Conservation (phyloP, 2,113 vertebrate genomes). For the Psittacara wagleri region DNA sequence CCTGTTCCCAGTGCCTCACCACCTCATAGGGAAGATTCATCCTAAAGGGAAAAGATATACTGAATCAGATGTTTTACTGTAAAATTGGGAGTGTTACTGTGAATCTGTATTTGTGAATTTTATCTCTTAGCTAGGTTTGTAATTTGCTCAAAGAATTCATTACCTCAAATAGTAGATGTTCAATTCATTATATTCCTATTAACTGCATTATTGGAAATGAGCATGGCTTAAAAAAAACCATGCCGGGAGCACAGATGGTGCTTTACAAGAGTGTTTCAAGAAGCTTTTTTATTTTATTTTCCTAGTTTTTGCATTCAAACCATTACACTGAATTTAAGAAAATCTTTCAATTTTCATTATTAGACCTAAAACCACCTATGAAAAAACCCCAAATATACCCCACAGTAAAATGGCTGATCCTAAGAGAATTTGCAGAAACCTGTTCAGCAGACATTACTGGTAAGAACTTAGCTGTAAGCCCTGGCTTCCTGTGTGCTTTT, state of each 20-base stretch:
- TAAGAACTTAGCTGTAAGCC: neutral
- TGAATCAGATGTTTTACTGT: neutral
- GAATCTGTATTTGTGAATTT: neutral
- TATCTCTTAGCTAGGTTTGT: neutral
- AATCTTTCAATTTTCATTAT: neutral
- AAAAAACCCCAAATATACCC: neutral
- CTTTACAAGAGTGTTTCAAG: neutral
- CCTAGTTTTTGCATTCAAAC: neutral
- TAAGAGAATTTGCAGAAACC: neutral
- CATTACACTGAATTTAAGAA: neutral
- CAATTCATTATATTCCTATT: neutral
- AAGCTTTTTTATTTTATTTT: neutral
- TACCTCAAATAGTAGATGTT: neutral
- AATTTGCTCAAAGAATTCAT: slow-evolving; percentile 1
- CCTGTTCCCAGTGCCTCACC: neutral
- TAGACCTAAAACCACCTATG: neutral
- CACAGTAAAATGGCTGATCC: neutral
- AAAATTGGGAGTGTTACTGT: neutral
- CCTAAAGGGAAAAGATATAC: neutral
- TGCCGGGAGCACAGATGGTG: neutral
- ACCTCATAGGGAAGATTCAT: neutral
- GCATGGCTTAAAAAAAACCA: neutral
- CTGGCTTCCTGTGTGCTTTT: neutral
- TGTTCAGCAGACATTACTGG: neutral
- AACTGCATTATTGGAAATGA: neutral